Conservation (phyloP, 2,113 vertebrate genomes). For the Vidua chalybeata region DNA sequence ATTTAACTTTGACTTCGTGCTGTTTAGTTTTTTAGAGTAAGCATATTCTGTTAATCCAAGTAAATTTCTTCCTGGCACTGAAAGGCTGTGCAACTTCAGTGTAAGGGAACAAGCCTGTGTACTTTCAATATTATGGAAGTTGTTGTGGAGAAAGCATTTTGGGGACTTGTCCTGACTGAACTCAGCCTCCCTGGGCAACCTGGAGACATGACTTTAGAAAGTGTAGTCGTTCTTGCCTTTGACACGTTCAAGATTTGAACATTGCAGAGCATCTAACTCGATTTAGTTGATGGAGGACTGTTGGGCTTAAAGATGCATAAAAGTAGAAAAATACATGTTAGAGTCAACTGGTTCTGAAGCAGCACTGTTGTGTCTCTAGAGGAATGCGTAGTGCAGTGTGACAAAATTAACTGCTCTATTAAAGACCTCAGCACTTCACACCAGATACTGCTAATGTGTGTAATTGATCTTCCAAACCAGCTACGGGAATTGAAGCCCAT, state of each 20-base stretch:
- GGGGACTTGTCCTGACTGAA: background rate
- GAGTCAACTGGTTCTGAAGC: background rate
- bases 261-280: background rate
- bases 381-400: background rate
- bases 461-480: background rate
- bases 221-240: background rate
- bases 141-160: background rate
- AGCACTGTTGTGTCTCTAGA: background rate
- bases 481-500: background rate
- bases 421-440: background rate
- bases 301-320: background rate
- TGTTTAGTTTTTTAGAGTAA: slow-evolving; percentile 1
- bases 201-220: background rate
- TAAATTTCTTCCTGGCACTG: slow-evolving; percentile 11
- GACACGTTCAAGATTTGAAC: background rate
- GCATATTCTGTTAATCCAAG: background rate
- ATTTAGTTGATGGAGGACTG: background rate
- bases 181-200: background rate
- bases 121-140: background rate
- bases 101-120: background rate
- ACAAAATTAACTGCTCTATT: background rate
- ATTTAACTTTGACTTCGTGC: background rate
- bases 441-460: background rate
- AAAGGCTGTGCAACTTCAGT: background rate
- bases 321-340: background rate